These are phyloP conservation scores for Ciconia boyciana DNA, from an alignment of 2,113 vertebrate genomes.

Conservation along the genomic window DNA sequence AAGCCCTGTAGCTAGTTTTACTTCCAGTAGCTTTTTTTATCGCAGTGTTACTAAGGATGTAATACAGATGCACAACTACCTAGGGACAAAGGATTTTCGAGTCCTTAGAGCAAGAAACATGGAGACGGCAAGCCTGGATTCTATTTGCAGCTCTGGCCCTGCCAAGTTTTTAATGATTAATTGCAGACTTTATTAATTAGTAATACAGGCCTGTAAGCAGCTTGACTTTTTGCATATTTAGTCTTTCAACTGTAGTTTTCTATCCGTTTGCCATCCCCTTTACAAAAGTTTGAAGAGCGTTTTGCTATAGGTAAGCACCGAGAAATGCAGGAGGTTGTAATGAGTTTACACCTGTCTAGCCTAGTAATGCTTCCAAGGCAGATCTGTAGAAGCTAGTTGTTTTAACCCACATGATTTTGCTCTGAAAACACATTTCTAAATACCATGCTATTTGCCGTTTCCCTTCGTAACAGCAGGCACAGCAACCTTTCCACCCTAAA, in stretches of 20 bases:
- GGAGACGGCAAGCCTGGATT: background rate
- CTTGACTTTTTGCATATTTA: background rate
- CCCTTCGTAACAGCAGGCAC: background rate
- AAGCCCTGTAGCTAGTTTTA: background rate
- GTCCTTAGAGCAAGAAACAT: background rate
- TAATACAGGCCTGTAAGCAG: background rate
- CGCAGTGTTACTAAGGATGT: background rate
- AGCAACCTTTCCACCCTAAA: background rate
- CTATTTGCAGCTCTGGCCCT: background rate
- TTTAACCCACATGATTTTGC: background rate
- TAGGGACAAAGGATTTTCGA: background rate
- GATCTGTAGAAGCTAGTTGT: background rate
- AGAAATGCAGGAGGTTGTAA: background rate
- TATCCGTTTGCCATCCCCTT: background rate
- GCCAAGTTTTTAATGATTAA: background rate
- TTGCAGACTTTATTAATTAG: background rate
- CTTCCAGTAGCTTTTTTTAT: background rate
- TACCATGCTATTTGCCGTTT: background rate
- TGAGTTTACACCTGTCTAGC: background rate
- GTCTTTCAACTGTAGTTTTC: background rate
- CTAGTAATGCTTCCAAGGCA: background rate
- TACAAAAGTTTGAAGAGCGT: background rate
- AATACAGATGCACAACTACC: background rate
- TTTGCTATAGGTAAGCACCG: background rate
- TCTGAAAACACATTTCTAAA: conserved; percentile 1